Evolutionary conservation across 2,797 vertebrate genomes (phyloP).

Genomic region (Notolepis coatsorum): DNA sequence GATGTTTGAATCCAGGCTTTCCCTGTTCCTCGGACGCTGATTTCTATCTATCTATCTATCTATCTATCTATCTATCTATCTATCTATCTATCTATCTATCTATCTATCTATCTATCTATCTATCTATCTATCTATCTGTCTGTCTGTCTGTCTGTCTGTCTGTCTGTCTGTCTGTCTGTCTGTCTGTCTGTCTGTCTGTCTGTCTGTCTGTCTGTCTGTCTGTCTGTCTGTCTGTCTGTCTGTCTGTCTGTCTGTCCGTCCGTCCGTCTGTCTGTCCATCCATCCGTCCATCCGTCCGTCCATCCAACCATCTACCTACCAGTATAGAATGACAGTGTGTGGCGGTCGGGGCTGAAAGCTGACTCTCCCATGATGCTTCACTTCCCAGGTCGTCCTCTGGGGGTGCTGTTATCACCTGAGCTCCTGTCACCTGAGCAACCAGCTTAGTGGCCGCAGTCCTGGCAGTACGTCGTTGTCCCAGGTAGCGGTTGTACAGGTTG

Average conservation of each 20-base stretch:
- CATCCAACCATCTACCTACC: not conserved
- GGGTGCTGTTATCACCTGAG: constrained; percentile 24
- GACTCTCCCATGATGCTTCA: constrained; percentile 56
- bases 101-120: no score
- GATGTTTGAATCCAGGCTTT: no score
- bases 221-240: not conserved
- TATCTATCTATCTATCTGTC: no score
- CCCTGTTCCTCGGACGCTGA: no score
- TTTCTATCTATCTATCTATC: no score
- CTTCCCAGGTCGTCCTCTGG: constrained; percentile 50
- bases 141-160: no score
- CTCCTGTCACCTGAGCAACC: constrained; percentile 58
- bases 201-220: not conserved
- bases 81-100: no score
- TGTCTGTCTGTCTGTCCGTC: no score
- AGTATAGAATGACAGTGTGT: constrained; percentile 74
- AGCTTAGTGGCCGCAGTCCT: constrained; percentile 36
- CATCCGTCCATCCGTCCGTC: not conserved
- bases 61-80: no score
- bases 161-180: no score
- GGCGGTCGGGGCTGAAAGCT: constrained; percentile 70
- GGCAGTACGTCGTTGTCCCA: constrained; percentile 72
- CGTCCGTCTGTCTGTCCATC: not conserved
- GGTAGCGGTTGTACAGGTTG: constrained; percentile 90
- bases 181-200: no score